phyloP scores from a whole-genome alignment of 2,888 invertebrate genomes.

The Thereva unica region DNA sequence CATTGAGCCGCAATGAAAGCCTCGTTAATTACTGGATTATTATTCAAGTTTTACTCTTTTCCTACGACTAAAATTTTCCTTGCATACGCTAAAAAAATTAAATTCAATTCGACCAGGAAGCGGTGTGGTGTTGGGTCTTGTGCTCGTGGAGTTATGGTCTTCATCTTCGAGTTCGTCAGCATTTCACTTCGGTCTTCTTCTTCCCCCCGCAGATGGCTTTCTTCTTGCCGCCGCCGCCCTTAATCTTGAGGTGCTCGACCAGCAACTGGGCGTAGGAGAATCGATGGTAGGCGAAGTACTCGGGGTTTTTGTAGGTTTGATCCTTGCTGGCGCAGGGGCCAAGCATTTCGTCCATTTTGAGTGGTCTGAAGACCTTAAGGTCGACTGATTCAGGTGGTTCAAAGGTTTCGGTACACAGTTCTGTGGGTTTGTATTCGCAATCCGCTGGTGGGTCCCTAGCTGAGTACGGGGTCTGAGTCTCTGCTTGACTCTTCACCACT shows the following conservation, averaged over 20 bases:
- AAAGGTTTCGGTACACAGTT: constrained; percentile 15
- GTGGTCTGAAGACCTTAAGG: constrained; percentile 21
- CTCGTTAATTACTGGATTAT: no score
- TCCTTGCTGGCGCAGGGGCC: constrained; percentile 18
- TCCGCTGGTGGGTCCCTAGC: constrained; percentile 26
- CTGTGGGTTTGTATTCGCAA: constrained; percentile 1
- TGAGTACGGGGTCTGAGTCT: constrained; percentile 1
- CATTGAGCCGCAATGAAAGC: no score
- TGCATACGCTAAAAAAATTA: no score
- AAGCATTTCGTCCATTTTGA: constrained; percentile 11
- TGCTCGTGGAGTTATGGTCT: no score
- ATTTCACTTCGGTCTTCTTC: no score
- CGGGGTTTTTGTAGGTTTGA: constrained; percentile 29
- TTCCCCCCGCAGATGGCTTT: no score
- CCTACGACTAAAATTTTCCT: no score
- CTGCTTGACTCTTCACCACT: no score
- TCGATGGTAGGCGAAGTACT: constrained; percentile 26
- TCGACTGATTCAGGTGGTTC: constrained; percentile 5
- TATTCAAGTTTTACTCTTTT: no score
- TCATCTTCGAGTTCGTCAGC: no score
- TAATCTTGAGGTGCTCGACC: constrained; percentile 46
- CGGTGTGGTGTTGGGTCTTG: no score
- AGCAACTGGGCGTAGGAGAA: constrained; percentile 35
- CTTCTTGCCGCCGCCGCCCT: constrained; percentile 44
- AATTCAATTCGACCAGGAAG: no score